Evolutionary conservation across 2,113 vertebrate species (phyloP), one percentile per base, ranked within the genome.

Genomic region (Myiozetetes cayanensis): DNA sequence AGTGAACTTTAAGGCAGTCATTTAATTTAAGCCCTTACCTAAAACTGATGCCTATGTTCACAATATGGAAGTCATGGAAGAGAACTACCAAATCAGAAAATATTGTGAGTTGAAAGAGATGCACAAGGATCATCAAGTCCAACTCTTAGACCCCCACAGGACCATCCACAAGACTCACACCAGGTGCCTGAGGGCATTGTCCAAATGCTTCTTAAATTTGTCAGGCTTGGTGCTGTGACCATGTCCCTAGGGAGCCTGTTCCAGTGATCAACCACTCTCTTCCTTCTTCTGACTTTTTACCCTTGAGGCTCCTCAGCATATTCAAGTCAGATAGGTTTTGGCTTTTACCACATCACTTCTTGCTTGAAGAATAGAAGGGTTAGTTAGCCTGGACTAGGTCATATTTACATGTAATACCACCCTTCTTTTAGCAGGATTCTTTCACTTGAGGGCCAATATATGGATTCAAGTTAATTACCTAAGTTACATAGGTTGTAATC

Each of bases 121-220:
- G 9, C 17, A 47, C 24, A 49, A 23, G 17, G 17, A 53, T 35
- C n/a, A 55, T 16, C 3, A 39, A 47, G 9, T 18, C n/a, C 17
- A 31, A 43, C n/a, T 70, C 71, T 61, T 25, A 62, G 21, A 14
- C 47, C 47, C 41, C 9, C 21, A 62, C n/a, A 47, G 30, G 24
- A 35, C 47, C 62, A 47, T 14, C 25, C 30, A 4, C 5, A 61
- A 8, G 53, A 61, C 5, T 43, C n/a, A 41, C 21, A 41, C 6
- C 5, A 19, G 8, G 25, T 31, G 9, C 21, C 41, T 35, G 17
- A 70, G n/a, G 35, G 5, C 2, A 4, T 30, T 24, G 6, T 52
- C 16, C 33, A 68, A 53, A 61, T 0, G 0, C 16, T n/a, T 33
- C 37, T 28, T 25, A 24, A 68, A 25, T 33, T 14, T 39, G 8